Evolutionary conservation across 2,797 vertebrate genomes (phyloP), one percentile per base, ranked within the genome.

Genomic region (Semaprochilodus insignis): DNA sequence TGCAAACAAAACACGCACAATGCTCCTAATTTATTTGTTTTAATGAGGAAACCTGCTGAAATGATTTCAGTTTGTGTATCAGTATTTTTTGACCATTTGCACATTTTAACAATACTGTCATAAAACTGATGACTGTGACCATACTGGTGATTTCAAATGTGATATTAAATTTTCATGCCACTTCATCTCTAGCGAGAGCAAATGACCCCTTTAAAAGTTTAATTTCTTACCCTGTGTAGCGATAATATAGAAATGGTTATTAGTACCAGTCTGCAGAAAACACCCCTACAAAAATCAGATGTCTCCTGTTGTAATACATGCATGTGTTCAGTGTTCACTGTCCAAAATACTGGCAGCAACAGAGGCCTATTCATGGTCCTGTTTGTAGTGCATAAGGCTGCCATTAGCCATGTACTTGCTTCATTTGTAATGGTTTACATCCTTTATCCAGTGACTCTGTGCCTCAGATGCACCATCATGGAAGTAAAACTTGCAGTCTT

Each of bases 281-380:
- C 65, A 59, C 36, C 25, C 21, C 36, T 17, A 51, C 25, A 62
- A 23, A 34, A 4, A 65, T 65, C 59, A 66, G 31, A 74, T 67
- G 31, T 84, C 63, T 60, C 54, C 16, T 40, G 1, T 81, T 74
- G 62, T 51, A n/a, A 77, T 14, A 81, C 11, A 2, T 44, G 31
- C 23, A 23, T 85, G 78, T 85, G 72, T 67, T 44, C 23, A 44
- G 55, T 83, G 34, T 77, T 72, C 63, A 81, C 74, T 59, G 1
- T 60, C 27, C 51, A 65, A 71, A 84, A 77, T 65, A n/a, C 36
- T 71, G 77, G 73, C 31, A 65, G 71, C 40, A 79, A 79, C 77
- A 79, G 60, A 78, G 55, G 17, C 34, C 40, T 66, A 59, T 78
- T 60, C 69, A 36, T 71, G n/a, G 63, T 72, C 67, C 67, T 73